Percentiles rank a stretch among this genome's conserved stretches.
Evolutionary conservation across 2,113 vertebrate genomes (phyloP).

Genomic region (Ophthalmolycus amberensis): DNA sequence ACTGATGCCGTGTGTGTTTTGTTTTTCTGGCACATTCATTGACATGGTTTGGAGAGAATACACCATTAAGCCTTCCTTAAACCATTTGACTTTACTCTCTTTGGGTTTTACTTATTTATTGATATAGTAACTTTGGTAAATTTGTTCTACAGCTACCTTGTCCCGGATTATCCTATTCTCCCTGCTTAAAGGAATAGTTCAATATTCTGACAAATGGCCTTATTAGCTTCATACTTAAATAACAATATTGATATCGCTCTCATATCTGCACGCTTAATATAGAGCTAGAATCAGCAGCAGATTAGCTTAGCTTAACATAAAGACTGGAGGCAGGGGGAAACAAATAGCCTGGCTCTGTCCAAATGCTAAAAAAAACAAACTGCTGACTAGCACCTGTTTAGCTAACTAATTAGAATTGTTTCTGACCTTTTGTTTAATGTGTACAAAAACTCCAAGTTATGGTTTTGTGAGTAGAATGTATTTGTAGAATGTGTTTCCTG

Average conservation of each 20-base stretch:
- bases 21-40: background rate
- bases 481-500: background rate
- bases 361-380: background rate
- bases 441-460: background rate
- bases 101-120: background rate
- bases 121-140: background rate
- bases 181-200: background rate
- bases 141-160: too few relatives aligned
- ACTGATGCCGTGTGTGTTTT: background rate
- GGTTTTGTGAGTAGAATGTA: background rate
- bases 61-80: background rate
- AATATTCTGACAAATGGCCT: background rate
- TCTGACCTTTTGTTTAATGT: background rate
- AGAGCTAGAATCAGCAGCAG: background rate
- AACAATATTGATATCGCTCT: too few relatives aligned
- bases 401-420: background rate
- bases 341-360: background rate
- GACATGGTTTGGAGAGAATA: background rate
- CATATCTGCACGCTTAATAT: background rate
- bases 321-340: background rate
- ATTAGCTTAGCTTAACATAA: background rate
- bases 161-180: background rate
- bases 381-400: background rate
- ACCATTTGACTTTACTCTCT: background rate
- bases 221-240: background rate